Conservation (phyloP, 2,113 vertebrate species). For the Tylochromis polylepis region DNA sequence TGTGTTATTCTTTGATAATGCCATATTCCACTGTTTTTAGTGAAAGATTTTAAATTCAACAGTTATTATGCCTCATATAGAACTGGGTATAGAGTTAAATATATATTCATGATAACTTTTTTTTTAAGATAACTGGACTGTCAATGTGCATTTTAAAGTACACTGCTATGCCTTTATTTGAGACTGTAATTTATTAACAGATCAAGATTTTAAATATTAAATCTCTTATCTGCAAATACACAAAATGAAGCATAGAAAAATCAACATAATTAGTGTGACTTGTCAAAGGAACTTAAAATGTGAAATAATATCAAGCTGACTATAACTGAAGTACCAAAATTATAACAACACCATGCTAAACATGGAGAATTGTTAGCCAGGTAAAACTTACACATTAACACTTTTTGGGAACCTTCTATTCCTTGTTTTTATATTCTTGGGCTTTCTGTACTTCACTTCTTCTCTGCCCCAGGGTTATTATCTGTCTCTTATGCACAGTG, state of each 20-base stretch:
- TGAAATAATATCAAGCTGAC: neutral
- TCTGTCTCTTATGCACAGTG: neutral
- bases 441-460: neutral
- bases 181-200: neutral
- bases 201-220: neutral
- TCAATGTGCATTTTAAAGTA: neutral
- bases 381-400: neutral
- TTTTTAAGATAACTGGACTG: neutral
- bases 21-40: neutral
- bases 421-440: neutral
- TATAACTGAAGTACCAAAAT: neutral
- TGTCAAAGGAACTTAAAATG: neutral
- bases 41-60: neutral
- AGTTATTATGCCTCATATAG: neutral
- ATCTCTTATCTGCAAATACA: neutral
- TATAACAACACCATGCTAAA: neutral
- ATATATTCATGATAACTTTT: neutral
- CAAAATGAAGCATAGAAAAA: neutral
- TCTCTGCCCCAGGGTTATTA: neutral
- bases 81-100: neutral
- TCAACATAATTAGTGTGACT: neutral
- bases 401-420: neutral
- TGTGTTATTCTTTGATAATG: too few relatives aligned
- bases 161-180: neutral
- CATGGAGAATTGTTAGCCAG: neutral